phyloP scores from a whole-genome alignment of 2,797 vertebrate genomes.

The Sorex maritimensis region DNA sequence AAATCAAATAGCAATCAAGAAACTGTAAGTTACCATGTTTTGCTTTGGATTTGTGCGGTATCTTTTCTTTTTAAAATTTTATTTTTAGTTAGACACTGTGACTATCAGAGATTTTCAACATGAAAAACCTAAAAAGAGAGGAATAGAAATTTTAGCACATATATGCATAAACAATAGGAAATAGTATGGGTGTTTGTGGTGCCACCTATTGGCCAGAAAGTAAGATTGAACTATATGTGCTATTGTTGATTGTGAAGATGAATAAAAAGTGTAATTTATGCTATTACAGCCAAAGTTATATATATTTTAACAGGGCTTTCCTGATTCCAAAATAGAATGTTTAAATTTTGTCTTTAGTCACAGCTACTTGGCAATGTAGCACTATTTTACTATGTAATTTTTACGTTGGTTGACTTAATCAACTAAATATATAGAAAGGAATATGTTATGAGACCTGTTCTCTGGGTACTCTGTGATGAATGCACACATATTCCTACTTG shows the following conservation, averaged over 20 bases:
- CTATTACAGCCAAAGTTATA: not conserved
- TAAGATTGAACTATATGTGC: not conserved
- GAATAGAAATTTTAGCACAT: constrained; percentile 40
- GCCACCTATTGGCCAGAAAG: constrained; percentile 82
- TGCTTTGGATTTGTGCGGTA: constrained; percentile 26
- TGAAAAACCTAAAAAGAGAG: constrained; percentile 44
- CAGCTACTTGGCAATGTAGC: not conserved
- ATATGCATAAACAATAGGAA: constrained; percentile 27
- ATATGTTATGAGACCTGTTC: constrained; percentile 30
- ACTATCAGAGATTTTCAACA: not conserved
- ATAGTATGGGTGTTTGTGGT: constrained; percentile 79
- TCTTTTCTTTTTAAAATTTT: constrained; percentile 11
- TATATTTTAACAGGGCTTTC: constrained; percentile 16
- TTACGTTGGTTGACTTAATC: constrained; percentile 41
- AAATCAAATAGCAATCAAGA: constrained; percentile 64
- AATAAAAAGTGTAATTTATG: constrained; percentile 40
- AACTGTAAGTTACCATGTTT: constrained; percentile 36
- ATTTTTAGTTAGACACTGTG: no score
- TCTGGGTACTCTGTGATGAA: constrained; percentile 59
- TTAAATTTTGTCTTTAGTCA: constrained; percentile 42
- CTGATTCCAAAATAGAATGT: not conserved
- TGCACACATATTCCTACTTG: constrained; percentile 31
- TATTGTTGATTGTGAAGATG: constrained; percentile 1
- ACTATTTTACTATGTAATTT: constrained; percentile 52
- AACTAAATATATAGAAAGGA: constrained; percentile 27